Evolutionary conservation across 2,113 vertebrate genomes (phyloP).

Genomic region (Lampris incognitus): DNA sequence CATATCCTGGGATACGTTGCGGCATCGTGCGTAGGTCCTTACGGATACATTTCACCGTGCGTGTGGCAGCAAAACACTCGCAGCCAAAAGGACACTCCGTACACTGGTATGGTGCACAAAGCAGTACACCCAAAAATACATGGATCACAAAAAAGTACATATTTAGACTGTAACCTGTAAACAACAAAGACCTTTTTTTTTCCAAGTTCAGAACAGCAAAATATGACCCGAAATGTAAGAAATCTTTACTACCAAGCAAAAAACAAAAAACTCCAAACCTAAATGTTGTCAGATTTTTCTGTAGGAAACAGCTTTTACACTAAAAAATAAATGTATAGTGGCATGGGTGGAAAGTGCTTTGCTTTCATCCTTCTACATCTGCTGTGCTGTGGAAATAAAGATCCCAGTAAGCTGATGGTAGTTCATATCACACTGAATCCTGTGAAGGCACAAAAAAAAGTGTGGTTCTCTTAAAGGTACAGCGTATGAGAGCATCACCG

Average conservation of each 20-base stretch:
- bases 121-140: constrained; percentile 65
- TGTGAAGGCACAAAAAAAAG: constrained; percentile 48
- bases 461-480: constrained; percentile 77
- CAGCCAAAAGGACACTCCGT: constrained; percentile 79
- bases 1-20: constrained; percentile 71
- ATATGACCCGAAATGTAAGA: not conserved
- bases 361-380: constrained; percentile 42
- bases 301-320: constrained; percentile 19
- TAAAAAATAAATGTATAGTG: constrained; percentile 16
- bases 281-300: not conserved
- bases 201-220: not conserved
- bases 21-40: constrained; percentile 75
- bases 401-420: constrained; percentile 63
- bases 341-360: constrained; percentile 31
- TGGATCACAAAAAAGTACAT: constrained; percentile 64
- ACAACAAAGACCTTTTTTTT: not conserved
- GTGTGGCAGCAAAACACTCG: constrained; percentile 78
- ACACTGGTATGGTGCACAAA: constrained; percentile 57
- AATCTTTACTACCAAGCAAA: not conserved
- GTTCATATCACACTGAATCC: constrained; percentile 62
- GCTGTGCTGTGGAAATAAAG: constrained; percentile 65
- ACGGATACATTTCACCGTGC: constrained; percentile 79
- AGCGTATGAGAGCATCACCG: constrained; percentile 56
- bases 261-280: not conserved
- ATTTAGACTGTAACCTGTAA: constrained; percentile 19